Conservation (phyloP, 2,888 invertebrate genomes). For the Caenorhabditis doughertyi region DNA sequence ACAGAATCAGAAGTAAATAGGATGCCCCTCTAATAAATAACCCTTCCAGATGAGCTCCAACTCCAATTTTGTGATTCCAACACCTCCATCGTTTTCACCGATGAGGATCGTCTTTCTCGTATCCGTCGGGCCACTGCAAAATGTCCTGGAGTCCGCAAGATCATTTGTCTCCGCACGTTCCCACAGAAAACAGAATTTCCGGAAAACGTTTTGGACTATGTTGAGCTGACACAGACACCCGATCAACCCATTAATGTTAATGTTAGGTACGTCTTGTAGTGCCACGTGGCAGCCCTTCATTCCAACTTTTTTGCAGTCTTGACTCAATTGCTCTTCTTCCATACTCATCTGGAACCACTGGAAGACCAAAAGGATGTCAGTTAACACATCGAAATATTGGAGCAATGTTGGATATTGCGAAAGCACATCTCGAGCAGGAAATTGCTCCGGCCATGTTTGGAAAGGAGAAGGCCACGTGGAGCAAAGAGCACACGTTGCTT, state of each 20-base stretch:
- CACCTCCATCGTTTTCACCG: constrained; percentile 67
- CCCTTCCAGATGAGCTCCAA: constrained; percentile 69
- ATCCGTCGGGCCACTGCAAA: constrained; percentile 66
- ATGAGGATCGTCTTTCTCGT: constrained; percentile 64
- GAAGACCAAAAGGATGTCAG: constrained; percentile 78
- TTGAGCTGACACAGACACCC: constrained; percentile 49
- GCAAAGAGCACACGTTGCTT: constrained; percentile 69
- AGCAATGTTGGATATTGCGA: constrained; percentile 72
- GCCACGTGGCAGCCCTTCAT: too few relatives aligned
- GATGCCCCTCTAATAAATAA: neutral
- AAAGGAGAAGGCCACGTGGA: constrained; percentile 57
- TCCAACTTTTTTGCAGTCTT: constrained; percentile 11
- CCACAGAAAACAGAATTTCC: constrained; percentile 62
- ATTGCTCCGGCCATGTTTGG: constrained; percentile 57
- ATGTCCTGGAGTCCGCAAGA: constrained; percentile 56
- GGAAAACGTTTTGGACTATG: constrained; percentile 59
- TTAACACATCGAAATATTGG: constrained; percentile 74
- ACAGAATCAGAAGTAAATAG: too few relatives aligned
- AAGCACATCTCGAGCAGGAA: constrained; percentile 57
- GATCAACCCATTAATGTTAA: constrained; percentile 48
- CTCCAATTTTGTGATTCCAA: constrained; percentile 71
- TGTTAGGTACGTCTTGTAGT: neutral
- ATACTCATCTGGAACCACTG: constrained; percentile 86
- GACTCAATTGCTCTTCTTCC: constrained; percentile 66
- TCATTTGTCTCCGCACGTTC: constrained; percentile 63